Evolutionary conservation across 2,888 invertebrate species (phyloP), one percentile per base, ranked within the genome.

Genomic region (Macrostomum cliftonense): DNA sequence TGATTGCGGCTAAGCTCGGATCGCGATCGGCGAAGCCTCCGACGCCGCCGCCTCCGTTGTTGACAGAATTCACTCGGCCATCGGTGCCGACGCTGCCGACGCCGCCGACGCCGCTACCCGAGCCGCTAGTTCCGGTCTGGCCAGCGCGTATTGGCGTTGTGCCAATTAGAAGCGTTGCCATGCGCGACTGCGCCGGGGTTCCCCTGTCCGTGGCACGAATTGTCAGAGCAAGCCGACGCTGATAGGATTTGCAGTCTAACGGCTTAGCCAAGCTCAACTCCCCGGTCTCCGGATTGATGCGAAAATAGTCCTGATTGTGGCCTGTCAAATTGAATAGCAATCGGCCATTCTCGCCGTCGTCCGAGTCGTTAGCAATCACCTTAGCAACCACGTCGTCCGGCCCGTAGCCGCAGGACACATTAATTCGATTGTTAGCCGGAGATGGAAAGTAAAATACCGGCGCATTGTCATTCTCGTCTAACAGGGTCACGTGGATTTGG

Each of bases 341-440:
- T 9, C 28, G 28, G 9, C 84, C 83, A 65, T 84, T 83, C 64
- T 76, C 78, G 0, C 83, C 83, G 57, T 79, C 78, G 64, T 86
- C 85, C 1, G 79, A 79, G 67, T 87, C 86, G 21, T 79, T 80
- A 0, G 87, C 85, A 69, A 83, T 84, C 50, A 89, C 75, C 55
- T 83, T 75, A 56, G 87, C 80, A 42, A 89, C 39, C 12, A 49
- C 36, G 12, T 49, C 38, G 37, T 49, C 48, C 2, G 49, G 36
- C 11, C 17, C 12, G 37, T 49, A 37, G 13, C 20, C 37, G 38
- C 49, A 49, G 36, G 49, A 49, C 21, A 49, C 49, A 28, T 49
- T 49, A 12, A 46, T 19, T 5, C 21, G 20, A n/a, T 46, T 46
- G 19, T 46, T 36, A 12, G 36, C 40, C 16, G 16, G 21, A 13